Evolutionary conservation across 2,888 invertebrate species (phyloP).

Genomic region (Abrostola tripartita): DNA sequence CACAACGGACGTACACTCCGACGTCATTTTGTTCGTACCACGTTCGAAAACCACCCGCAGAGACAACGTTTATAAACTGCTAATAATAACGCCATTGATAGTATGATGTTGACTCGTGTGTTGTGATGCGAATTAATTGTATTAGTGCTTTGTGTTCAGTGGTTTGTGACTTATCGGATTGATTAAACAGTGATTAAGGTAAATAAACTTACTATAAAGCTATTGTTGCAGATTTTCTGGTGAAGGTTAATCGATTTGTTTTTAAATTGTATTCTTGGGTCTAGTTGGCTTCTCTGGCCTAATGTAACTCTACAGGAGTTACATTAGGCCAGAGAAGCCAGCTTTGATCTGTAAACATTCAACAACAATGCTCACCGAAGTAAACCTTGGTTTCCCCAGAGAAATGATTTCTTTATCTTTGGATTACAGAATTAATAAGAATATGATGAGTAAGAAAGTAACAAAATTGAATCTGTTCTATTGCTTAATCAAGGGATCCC

Average conservation of each 20-base stretch:
- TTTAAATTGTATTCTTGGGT: too few relatives aligned
- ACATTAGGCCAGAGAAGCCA: too few relatives aligned
- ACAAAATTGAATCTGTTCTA: too few relatives aligned
- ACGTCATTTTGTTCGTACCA: constrained; percentile 31
- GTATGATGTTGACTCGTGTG: constrained; percentile 33
- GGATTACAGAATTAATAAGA: too few relatives aligned
- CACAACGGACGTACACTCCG: constrained; percentile 55
- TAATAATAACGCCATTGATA: constrained; percentile 69
- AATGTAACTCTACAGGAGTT: too few relatives aligned
- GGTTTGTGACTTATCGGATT: constrained; percentile 50
- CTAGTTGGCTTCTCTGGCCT: too few relatives aligned
- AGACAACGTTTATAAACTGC: constrained; percentile 63
- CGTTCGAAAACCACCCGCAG: constrained; percentile 67
- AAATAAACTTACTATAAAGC: constrained; percentile 24
- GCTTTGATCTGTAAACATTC: too few relatives aligned
- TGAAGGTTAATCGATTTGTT: constrained; percentile 42
- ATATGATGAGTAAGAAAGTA: too few relatives aligned
- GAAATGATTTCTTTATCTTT: too few relatives aligned
- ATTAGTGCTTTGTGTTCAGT: constrained; percentile 54
- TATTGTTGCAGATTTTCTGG: constrained; percentile 10
- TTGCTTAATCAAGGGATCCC: too few relatives aligned
- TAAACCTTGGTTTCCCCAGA: too few relatives aligned
- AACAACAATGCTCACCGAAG: too few relatives aligned
- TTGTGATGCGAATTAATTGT: constrained; percentile 47
- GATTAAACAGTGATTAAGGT: constrained; percentile 34